phyloP scores from a whole-genome alignment of 2,888 invertebrate species.

The Sepiola atlantica region DNA sequence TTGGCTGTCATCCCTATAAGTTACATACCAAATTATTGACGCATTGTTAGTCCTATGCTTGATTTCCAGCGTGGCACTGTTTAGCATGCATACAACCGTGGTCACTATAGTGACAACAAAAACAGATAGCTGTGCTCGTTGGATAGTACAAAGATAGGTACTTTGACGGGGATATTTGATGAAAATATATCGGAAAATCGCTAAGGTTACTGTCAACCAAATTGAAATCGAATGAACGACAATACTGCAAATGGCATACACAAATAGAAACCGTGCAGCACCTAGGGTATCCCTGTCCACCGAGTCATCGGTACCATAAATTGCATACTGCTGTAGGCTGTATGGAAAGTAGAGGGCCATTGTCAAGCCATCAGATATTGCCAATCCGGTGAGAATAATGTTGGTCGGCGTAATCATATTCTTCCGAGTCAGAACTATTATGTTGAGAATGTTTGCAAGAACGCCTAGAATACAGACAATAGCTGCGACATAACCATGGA shows the following conservation, averaged over 20 bases:
- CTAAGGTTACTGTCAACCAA: constrained; percentile 92
- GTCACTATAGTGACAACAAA: constrained; percentile 75
- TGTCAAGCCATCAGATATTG: constrained; percentile 92
- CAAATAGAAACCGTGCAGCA: constrained; percentile 75
- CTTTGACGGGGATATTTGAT: constrained; percentile 82
- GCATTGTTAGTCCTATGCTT: constrained; percentile 50
- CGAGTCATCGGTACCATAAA: constrained; percentile 60
- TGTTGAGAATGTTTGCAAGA: constrained; percentile 91
- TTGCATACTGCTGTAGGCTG: constrained; percentile 80
- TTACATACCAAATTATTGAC: constrained; percentile 70
- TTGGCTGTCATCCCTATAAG: constrained; percentile 76
- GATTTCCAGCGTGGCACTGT: constrained; percentile 78
- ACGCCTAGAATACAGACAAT: constrained; percentile 92
- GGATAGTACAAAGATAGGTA: constrained; percentile 87
- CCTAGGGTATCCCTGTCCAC: constrained; percentile 67
- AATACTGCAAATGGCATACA: constrained; percentile 92
- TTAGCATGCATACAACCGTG: constrained; percentile 71
- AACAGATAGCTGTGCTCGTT: constrained; percentile 87
- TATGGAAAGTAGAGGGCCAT: constrained; percentile 93
- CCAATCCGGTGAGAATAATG: constrained; percentile 87
- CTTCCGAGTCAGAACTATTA: constrained; percentile 89
- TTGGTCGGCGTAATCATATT: constrained; percentile 94
- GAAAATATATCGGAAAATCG: constrained; percentile 88
- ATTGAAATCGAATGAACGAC: constrained; percentile 93
- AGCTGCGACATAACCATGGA: constrained; percentile 90